Percentiles rank a stretch among this genome's conserved stretches.
These are phyloP conservation scores for Zaprionus obscuricornis DNA, from an alignment of 2,888 invertebrate species.

Conservation along the genomic window DNA sequence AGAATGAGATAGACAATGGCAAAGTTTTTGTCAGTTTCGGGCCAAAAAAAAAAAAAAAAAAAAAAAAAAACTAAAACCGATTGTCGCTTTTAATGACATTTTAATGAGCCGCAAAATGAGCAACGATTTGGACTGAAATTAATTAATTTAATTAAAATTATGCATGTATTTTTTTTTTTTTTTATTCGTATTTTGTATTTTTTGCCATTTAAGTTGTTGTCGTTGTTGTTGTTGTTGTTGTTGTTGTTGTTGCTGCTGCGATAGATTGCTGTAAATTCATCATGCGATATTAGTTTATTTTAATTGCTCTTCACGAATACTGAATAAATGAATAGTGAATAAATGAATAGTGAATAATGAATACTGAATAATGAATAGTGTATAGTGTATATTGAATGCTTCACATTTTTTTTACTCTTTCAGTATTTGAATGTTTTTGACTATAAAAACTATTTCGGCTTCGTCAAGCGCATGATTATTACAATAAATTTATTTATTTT, in stretches of 20 bases:
- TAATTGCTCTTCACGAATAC: constrained; percentile 39
- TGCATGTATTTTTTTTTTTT: constrained; percentile 17
- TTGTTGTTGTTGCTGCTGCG: constrained; percentile 1
- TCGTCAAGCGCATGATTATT: constrained; percentile 26
- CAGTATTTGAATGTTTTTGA: no score
- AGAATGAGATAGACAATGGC: not conserved
- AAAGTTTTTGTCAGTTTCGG: constrained; percentile 10
- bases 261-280: constrained; percentile 37
- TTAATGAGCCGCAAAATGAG: constrained; percentile 69
- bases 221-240: not conserved
- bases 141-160: constrained; percentile 64
- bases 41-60: constrained; percentile 9
- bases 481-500: no score
- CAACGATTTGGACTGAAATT: constrained; percentile 55
- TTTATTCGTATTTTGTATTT: constrained; percentile 14
- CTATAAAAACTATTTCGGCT: constrained; percentile 22
- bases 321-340: no score
- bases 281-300: constrained; percentile 48
- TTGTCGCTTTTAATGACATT: constrained; percentile 68
- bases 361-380: no score
- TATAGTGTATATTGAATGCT: no score
- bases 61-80: constrained; percentile 22
- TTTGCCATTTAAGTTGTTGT: no score
- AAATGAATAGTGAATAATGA: no score
- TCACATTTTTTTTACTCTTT: no score